phyloP scores from a whole-genome alignment of 1,140 invertebrate genomes.

The Heliconius himera region DNA sequence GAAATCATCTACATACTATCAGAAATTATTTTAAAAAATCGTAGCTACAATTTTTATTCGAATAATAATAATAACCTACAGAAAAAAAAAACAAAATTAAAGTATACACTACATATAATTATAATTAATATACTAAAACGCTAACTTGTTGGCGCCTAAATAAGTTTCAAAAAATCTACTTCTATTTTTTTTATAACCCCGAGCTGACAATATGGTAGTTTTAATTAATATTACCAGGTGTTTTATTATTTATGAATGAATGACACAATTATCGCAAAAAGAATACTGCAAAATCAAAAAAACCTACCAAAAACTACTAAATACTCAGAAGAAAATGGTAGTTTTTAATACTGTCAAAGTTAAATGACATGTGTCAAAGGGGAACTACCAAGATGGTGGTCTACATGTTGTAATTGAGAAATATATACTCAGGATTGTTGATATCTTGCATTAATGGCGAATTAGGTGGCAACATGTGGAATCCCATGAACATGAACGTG shows the following conservation, averaged over 20 bases:
- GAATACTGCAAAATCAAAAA: not conserved
- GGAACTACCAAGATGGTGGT: slow-evolving; percentile 53
- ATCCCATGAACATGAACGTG: slow-evolving; percentile 98
- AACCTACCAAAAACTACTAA: slow-evolving; percentile 18
- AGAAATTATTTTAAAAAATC: slow-evolving; percentile 50
- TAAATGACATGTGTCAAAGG: not conserved
- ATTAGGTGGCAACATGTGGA: slow-evolving; percentile 91
- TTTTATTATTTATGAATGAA: not conserved
- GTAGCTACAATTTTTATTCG: slow-evolving; percentile 9
- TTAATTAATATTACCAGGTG: not conserved
- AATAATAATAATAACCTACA: slow-evolving; percentile 18
- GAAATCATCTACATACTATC: slow-evolving; percentile 51
- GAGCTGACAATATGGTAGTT: not conserved
- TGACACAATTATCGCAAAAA: slow-evolving; percentile 2
- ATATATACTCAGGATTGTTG: slow-evolving; percentile 86
- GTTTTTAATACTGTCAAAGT: slow-evolving; percentile 6
- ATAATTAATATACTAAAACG: slow-evolving; percentile 32
- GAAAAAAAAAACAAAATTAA: slow-evolving; percentile 41
- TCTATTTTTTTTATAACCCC: not conserved
- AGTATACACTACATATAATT: slow-evolving; percentile 46
- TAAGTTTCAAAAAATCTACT: not conserved
- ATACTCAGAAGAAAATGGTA: slow-evolving; percentile 12
- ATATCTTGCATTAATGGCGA: slow-evolving; percentile 87
- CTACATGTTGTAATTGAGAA: slow-evolving; percentile 91
- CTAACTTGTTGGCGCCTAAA: slow-evolving; percentile 59